phyloP scores from a whole-genome alignment of 2,888 invertebrate genomes.

The Campoplex nolae region DNA sequence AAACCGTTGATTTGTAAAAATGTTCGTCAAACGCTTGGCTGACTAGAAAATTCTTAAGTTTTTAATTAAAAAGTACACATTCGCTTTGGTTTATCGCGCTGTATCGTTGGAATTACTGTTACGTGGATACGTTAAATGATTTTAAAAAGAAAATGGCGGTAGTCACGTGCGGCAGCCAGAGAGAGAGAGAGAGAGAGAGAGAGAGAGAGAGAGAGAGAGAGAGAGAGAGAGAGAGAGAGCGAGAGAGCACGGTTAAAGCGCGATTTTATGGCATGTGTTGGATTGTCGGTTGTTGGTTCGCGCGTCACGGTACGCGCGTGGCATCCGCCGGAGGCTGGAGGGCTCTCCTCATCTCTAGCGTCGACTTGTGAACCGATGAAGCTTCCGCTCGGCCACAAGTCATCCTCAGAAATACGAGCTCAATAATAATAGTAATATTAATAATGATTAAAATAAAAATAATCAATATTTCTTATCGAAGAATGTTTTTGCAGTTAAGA shows the following conservation, averaged over 20 bases:
- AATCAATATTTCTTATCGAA: background rate
- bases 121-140: background rate
- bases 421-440: constrained; percentile 5
- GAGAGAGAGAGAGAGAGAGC: too few species aligned
- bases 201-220: background rate
- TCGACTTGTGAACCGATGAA: constrained; percentile 28
- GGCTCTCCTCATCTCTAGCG: constrained; percentile 39
- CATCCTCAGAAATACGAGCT: constrained; percentile 32
- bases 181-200: constrained; percentile 27
- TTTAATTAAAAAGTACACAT: background rate
- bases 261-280: constrained; percentile 33
- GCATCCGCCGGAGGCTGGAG: constrained; percentile 67
- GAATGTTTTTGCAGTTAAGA: background rate
- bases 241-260: constrained; percentile 15
- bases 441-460: too few species aligned
- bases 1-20: background rate
- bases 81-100: background rate
- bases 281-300: constrained; percentile 48
- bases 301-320: constrained; percentile 64
- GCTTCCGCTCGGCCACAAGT: constrained; percentile 54
- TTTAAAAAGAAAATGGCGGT: background rate
- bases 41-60: background rate
- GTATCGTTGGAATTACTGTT: background rate
- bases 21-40: background rate
- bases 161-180: constrained; percentile 17